A percentile compares a stretch with the other conserved stretches of the same genome.
Conservation (phyloP, 2,113 vertebrate species). For the Accipiter cooperii region DNA sequence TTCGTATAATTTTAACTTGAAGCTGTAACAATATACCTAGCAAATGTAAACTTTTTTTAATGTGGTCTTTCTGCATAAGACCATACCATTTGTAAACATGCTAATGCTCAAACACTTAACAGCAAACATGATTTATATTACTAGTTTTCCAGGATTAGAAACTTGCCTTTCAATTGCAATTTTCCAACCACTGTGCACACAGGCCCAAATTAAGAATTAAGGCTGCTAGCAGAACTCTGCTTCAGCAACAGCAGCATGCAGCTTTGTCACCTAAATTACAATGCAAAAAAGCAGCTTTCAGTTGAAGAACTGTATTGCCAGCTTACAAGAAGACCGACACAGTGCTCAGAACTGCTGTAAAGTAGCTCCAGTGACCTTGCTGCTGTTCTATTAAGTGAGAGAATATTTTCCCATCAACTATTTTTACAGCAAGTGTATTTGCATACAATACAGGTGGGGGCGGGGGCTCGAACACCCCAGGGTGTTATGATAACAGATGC, state of each 20-base stretch:
- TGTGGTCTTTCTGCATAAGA: not conserved
- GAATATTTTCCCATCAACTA: conserved; percentile 38
- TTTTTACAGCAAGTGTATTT: conserved; percentile 34
- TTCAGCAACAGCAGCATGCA: not conserved
- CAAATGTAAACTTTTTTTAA: not conserved
- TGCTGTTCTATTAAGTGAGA: conserved; percentile 1
- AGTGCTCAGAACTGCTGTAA: not conserved
- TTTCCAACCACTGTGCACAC: not conserved
- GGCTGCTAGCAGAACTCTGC: not conserved
- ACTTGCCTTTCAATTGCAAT: not conserved
- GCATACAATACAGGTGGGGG: conserved; percentile 39
- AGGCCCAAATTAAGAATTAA: not conserved
- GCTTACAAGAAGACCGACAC: not conserved
- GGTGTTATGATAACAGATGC: conserved; percentile 23
- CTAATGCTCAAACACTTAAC: not conserved
- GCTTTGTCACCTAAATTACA: not conserved
- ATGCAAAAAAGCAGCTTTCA: not conserved
- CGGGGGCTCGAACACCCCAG: no score
- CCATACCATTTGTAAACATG: not conserved
- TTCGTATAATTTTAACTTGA: not conserved
- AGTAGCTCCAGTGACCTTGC: conserved; percentile 27
- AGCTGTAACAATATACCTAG: not conserved
- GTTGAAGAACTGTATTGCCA: not conserved
- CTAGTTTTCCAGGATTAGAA: not conserved
- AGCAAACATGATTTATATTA: not conserved